Percentiles rank a stretch among this genome's conserved stretches.
These are phyloP conservation scores for Latrodectus geometricus DNA, from an alignment of 1,140 invertebrate genomes.

Conservation along the genomic window DNA sequence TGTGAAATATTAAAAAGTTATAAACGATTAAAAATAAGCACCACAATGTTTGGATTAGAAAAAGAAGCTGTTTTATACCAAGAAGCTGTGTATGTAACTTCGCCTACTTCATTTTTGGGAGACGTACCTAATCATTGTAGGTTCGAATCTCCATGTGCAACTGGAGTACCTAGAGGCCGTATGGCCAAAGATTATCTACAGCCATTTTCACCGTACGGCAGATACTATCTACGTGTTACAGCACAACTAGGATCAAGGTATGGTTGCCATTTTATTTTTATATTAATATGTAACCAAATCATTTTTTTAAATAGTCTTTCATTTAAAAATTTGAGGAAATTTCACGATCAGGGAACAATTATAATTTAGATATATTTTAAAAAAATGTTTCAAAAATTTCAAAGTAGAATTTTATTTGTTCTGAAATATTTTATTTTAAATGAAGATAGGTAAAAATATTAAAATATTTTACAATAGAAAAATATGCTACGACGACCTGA, in stretches of 20 bases:
- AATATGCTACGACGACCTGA: no score
- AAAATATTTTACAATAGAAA: no score
- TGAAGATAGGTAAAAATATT: no score
- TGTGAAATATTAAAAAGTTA: neutral
- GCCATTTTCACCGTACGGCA: slow-evolving; percentile 60
- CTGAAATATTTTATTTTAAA: no score
- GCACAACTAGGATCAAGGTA: slow-evolving; percentile 51
- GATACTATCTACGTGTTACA: slow-evolving; percentile 57
- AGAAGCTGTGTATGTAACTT: slow-evolving; percentile 62
- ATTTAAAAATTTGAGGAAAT: no score
- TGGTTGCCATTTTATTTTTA: neutral
- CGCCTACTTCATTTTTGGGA: slow-evolving; percentile 34
- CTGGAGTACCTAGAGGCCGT: slow-evolving; percentile 17
- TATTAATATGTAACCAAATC: no score
- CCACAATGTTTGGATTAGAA: slow-evolving; percentile 62
- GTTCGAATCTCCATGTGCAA: slow-evolving; percentile 35
- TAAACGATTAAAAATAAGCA: neutral
- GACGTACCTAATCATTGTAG: slow-evolving; percentile 36
- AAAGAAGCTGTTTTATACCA: slow-evolving; percentile 62
- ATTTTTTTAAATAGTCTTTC: no score
- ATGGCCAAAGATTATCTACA: slow-evolving; percentile 51
- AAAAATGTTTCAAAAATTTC: no score
- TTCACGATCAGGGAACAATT: no score
- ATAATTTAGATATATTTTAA: no score
- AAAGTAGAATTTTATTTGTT: no score